Base-by-base conservation (phyloP, 2,797 vertebrate genomes). In the Amazonetta brasiliensis region DNA sequence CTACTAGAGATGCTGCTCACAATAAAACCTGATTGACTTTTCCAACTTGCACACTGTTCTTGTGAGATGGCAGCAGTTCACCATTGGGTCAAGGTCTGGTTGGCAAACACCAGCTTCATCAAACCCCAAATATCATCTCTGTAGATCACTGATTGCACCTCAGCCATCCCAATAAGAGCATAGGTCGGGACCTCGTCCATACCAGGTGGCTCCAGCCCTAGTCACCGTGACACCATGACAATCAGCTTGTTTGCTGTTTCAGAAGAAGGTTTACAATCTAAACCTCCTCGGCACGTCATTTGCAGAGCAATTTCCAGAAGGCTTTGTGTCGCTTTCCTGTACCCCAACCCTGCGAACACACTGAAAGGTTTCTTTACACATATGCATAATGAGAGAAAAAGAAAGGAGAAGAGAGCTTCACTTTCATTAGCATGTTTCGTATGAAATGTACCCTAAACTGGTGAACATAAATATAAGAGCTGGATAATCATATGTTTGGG, bases 271-370 rank as follows among this genome's bases (percentile, higher is more conserved):
- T 46, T 46, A 98, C 95, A 96, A 95, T 89, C 82, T 97, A 96
- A 97, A 96, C 55, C 76, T 96, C 96, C 97, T 97, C 97, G 97
- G 97, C 96, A 97, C 26, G 90, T 98, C 86, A 98, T 98, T 98
- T 98, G 98, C 98, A 98, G 97, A 96, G 98, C 97, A 98, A 98
- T 98, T 98, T 97, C 96, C 96, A 97, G 96, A 97, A 98, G 95
- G 96, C 96, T 96, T 98, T 98, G 97, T 96, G 96, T 56, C 96
- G 95, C 76, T 94, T 68, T 94, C 90, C 95, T 73, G 94, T 81
- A 79, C 97, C 89, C 67, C 64, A 75, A 76, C 95, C 92, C 95
- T 90, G 85, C 88, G 91, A 95, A 84, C 1, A 14, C 60, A 59
- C 22, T 92, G 95, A 96, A 97, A 96, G 91, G 87, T 98, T 97